Conservation (phyloP, 23 tunicate genomes). For the Aplidium turbinatum region DNA sequence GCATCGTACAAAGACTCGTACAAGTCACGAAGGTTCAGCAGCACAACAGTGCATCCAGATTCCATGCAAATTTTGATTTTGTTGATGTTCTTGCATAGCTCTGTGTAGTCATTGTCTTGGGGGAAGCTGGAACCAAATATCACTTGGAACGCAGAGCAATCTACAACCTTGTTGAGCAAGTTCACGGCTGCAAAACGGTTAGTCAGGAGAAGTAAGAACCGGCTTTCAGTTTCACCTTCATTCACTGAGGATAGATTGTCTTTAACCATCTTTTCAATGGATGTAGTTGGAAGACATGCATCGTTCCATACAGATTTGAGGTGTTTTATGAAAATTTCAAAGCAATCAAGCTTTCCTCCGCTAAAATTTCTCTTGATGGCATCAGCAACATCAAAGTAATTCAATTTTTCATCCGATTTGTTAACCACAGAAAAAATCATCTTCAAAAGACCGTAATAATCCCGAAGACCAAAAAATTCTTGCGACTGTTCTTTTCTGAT, state of each 20-base stretch:
- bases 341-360: slow-evolving; percentile 52
- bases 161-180: slow-evolving; percentile 30
- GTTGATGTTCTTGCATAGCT: slow-evolving; percentile 74
- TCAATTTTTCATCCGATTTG: slow-evolving; percentile 7
- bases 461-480: slow-evolving; percentile 83
- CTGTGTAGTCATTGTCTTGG: slow-evolving; percentile 65
- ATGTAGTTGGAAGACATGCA: neutral
- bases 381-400: slow-evolving; percentile 19
- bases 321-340: slow-evolving; percentile 35
- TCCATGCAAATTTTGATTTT: slow-evolving; percentile 82
- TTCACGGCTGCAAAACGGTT: slow-evolving; percentile 56
- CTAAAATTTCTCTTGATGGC: slow-evolving; percentile 75
- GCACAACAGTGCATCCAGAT: slow-evolving; percentile 59
- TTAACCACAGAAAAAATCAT: slow-evolving; percentile 57
- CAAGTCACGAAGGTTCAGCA: slow-evolving; percentile 61
- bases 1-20: slow-evolving; percentile 88
- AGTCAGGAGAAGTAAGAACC: slow-evolving; percentile 57
- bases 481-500: slow-evolving; percentile 31
- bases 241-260: slow-evolving; percentile 38
- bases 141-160: slow-evolving; percentile 39
- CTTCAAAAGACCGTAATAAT: slow-evolving; percentile 72
- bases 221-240: slow-evolving; percentile 45
- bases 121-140: slow-evolving; percentile 92
- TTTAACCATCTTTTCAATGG: slow-evolving; percentile 32
- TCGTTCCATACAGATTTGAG: slow-evolving; percentile 26